Evolutionary conservation across 35 echinoderm and acorn worm species (phyloP).

Genomic region (Chiridota heheva): DNA sequence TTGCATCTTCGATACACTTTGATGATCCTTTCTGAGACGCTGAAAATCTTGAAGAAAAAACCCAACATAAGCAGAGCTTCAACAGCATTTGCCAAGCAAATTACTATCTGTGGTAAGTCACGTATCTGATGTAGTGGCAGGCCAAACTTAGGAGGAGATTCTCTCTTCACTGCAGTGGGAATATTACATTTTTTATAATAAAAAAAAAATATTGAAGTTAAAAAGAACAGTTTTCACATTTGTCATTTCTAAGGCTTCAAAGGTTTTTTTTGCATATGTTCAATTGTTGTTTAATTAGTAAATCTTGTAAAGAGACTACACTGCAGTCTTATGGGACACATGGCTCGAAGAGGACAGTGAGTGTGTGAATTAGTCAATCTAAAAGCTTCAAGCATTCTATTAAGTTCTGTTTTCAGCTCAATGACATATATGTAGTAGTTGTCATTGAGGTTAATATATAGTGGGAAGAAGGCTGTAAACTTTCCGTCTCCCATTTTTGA

Average conservation of each 20-base stretch:
- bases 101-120: slow-evolving; percentile 95
- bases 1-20: slow-evolving; percentile 78
- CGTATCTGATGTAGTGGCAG: neutral
- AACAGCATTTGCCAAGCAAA: slow-evolving; percentile 94
- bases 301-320: no score
- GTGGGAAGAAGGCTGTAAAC: no score
- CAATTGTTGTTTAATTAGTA: neutral
- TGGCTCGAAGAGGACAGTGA: no score
- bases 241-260: neutral
- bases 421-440: no score
- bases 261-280: neutral
- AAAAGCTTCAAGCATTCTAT: no score
- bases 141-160: neutral
- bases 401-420: no score
- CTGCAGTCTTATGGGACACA: no score
- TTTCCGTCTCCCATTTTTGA: no score
- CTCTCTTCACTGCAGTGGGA: neutral
- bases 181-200: no score
- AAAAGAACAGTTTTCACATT: neutral
- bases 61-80: slow-evolving; percentile 87
- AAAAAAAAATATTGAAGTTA: neutral
- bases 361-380: no score
- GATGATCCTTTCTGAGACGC: slow-evolving; percentile 58
- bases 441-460: no score
- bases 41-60: slow-evolving; percentile 66